Evolutionary conservation across 2,888 invertebrate species (phyloP), one percentile per base, ranked within the genome.

Genomic region (Trileptium ribeirensis): DNA sequence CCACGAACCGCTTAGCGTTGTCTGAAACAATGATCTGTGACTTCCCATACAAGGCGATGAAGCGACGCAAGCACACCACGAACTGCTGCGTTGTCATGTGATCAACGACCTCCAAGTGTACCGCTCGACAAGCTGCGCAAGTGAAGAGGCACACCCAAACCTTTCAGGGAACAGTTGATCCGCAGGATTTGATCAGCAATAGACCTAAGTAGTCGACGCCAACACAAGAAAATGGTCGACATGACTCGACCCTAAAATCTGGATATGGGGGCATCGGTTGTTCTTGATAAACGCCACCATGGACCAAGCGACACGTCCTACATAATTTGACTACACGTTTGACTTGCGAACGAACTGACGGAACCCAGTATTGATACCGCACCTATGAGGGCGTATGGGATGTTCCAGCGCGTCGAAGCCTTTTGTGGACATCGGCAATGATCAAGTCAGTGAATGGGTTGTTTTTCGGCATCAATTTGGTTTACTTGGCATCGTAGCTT

Each of bases 1-100:
- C 51, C 8, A 51, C 51, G 83, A 90, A 90, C 82, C 89, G 89
- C 0, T 87, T 86, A 0, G 88, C 89, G 81, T 89, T 89, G 80
- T 90, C 89, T 34, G 86, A 86, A 77, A 86, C 88, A 0, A 89
- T 86, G 1, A 85, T 83, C 8, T 74, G 82, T 0, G 88, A 87
- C 37, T 86, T 81, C 1, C 89, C 87, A 51, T 15, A 51, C 8
- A 51, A 15, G 51, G 51, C 51, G 51, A 88, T 15, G 38, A 89
- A 89, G 70, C 88, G 81, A 64, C 87, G 79, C 3, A 89, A 81
- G 3, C 86, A 85, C 67, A 84, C 82, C 8, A 89, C 33, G 81
- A 89, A 89, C 29, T 83, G 82, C 1, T 84, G 80, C 0, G 88
- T 86, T 1, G 85, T 85, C n/a, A 89, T 81, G 2, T 86, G 84